These are phyloP conservation scores for Tympanuchus pallidicinctus DNA, from an alignment of 2,113 vertebrate genomes.

Conservation along the genomic window DNA sequence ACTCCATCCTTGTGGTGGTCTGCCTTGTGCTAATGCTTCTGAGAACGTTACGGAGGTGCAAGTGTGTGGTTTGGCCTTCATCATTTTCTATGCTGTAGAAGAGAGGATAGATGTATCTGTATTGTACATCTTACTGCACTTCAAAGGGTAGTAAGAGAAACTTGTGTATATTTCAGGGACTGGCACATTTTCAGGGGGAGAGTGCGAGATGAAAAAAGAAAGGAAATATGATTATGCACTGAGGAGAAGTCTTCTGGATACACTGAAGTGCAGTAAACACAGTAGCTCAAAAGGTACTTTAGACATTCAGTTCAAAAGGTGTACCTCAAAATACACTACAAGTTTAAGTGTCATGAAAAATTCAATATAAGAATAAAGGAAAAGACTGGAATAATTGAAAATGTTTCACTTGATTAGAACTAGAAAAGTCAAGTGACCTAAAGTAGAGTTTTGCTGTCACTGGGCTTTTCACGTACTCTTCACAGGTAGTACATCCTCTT, in stretches of 20 bases:
- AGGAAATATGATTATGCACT: background rate
- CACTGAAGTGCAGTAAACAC: background rate
- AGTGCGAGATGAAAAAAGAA: background rate
- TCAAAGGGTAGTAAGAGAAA: background rate
- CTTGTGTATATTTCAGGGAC: background rate
- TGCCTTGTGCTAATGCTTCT: background rate
- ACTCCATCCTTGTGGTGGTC: background rate
- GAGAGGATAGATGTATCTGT: background rate
- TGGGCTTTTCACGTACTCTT: background rate
- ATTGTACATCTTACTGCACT: background rate
- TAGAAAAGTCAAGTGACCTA: background rate
- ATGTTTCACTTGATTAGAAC: background rate
- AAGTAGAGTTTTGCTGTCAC: background rate
- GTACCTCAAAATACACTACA: background rate
- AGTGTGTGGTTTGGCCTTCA: background rate
- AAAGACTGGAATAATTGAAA: background rate
- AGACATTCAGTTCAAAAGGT: background rate
- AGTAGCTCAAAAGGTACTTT: background rate
- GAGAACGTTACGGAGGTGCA: background rate
- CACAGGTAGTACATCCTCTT: background rate
- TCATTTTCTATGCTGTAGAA: background rate
- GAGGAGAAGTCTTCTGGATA: background rate
- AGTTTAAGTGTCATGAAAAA: background rate
- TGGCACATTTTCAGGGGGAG: background rate
- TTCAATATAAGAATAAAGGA: background rate